A percentile compares a stretch with the other conserved stretches of the same genome.
Evolutionary conservation across 2,888 invertebrate genomes (phyloP).

Genomic region (Zhuqinia jingwanae): DNA sequence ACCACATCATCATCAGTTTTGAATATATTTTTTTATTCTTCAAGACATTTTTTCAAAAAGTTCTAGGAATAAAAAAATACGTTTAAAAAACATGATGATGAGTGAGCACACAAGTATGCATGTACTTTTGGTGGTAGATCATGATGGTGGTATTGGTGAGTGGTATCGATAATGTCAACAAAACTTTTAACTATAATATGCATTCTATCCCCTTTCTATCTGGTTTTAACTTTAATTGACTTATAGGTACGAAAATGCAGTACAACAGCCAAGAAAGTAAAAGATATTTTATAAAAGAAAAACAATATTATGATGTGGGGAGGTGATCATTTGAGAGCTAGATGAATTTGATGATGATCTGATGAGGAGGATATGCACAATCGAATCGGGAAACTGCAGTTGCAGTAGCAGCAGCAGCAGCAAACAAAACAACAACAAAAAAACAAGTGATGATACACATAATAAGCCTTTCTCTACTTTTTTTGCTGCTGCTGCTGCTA

Average conservation of each 20-base stretch:
- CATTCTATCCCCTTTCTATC: constrained; percentile 23
- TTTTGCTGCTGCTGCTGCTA: background rate
- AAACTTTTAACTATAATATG: constrained; percentile 9
- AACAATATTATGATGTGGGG: constrained; percentile 1
- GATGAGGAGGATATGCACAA: constrained; percentile 41
- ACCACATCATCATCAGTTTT: constrained; percentile 23
- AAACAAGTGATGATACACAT: background rate
- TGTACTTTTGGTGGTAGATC: background rate
- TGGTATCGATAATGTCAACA: constrained; percentile 49
- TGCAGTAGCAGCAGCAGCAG: background rate
- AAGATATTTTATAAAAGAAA: background rate
- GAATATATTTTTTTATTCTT: constrained; percentile 33
- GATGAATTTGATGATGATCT: background rate
- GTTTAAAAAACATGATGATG: constrained; percentile 40
- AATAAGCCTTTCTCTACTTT: background rate
- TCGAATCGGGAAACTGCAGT: constrained; percentile 36
- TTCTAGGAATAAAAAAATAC: constrained; percentile 58
- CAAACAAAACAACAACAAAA: too few relatives aligned
- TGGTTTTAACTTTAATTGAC: constrained; percentile 22
- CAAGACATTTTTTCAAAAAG: constrained; percentile 27
- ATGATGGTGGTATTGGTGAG: background rate
- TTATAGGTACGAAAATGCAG: constrained; percentile 24
- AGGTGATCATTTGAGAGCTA: constrained; percentile 1
- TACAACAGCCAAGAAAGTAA: background rate
- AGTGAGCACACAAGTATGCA: constrained; percentile 42